phyloP scores from a whole-genome alignment of 2,888 invertebrate genomes.

The Pristionchus japonicus region DNA sequence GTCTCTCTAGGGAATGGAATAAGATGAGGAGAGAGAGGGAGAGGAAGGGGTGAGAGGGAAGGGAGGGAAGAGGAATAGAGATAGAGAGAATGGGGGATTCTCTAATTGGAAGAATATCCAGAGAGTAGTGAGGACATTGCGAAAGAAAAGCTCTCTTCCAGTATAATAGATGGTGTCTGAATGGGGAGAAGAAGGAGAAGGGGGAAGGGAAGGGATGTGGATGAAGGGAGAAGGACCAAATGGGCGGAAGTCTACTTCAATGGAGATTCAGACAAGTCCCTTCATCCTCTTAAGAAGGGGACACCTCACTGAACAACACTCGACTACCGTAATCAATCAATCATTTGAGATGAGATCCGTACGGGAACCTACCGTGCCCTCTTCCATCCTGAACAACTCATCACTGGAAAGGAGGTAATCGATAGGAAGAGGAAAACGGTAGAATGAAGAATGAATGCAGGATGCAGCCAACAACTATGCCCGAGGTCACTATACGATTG shows the following conservation, averaged over 20 bases:
- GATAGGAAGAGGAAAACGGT: background rate
- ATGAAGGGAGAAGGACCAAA: background rate
- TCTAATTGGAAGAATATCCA: conserved; percentile 24
- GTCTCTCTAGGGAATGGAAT: conserved; percentile 40
- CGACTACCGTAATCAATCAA: conserved; percentile 55
- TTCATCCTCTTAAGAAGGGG: background rate
- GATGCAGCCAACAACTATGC: conserved; percentile 78
- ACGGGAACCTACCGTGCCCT: conserved; percentile 86
- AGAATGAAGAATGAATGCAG: conserved; percentile 59
- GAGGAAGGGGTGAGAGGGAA: conserved; percentile 34
- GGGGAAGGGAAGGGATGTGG: background rate
- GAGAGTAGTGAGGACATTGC: conserved; percentile 29
- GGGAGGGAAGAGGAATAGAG: conserved; percentile 15
- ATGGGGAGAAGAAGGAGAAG: background rate
- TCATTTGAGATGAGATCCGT: conserved; percentile 76
- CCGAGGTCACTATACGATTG: conserved; percentile 84
- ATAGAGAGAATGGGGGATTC: conserved; percentile 7
- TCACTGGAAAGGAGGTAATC: conserved; percentile 75
- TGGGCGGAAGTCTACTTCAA: conserved; percentile 22
- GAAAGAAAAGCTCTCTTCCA: conserved; percentile 20
- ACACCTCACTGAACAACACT: background rate
- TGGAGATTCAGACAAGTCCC: background rate
- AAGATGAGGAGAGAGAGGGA: background rate
- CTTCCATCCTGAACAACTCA: conserved; percentile 94
- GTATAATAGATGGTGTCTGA: background rate